These are phyloP conservation scores for Ophion obscuratus DNA, from an alignment of 2,888 invertebrate species.

Conservation along the genomic window DNA sequence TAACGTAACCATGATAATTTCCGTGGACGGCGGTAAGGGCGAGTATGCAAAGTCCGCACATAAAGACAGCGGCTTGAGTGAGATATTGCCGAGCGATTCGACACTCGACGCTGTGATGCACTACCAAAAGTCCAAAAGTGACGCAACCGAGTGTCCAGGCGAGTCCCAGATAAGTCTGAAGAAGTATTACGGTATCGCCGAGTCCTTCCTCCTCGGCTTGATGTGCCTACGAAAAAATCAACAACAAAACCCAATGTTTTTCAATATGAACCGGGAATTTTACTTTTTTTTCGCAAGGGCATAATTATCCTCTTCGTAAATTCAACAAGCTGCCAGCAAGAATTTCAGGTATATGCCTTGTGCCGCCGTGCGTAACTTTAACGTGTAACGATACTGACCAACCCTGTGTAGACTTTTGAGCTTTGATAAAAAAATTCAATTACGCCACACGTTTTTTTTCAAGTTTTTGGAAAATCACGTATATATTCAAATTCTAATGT, in stretches of 20 bases:
- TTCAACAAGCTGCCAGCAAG: no score
- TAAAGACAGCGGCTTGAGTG: slow-evolving; percentile 92
- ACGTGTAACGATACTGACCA: no score
- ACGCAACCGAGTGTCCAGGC: slow-evolving; percentile 94
- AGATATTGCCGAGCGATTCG: slow-evolving; percentile 94
- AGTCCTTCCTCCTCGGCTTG: slow-evolving; percentile 91
- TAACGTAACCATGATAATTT: slow-evolving; percentile 90
- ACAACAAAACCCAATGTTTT: no score
- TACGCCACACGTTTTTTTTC: no score
- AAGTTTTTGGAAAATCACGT: no score
- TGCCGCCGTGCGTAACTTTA: no score
- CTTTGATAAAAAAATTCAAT: no score
- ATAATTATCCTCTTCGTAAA: not conserved
- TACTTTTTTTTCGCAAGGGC: no score
- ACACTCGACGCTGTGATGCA: slow-evolving; percentile 93
- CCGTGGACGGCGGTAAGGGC: slow-evolving; percentile 92
- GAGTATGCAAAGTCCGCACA: slow-evolving; percentile 91
- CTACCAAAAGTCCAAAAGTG: slow-evolving; percentile 92
- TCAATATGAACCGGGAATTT: not conserved
- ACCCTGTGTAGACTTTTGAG: no score
- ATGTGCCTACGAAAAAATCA: slow-evolving; percentile 85
- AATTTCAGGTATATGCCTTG: no score
- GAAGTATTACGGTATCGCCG: slow-evolving; percentile 87
- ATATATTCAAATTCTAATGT: no score
- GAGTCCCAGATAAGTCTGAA: slow-evolving; percentile 91